Evolutionary conservation across 2,888 invertebrate genomes (phyloP).

Genomic region (Neoitamus cyanurus): DNA sequence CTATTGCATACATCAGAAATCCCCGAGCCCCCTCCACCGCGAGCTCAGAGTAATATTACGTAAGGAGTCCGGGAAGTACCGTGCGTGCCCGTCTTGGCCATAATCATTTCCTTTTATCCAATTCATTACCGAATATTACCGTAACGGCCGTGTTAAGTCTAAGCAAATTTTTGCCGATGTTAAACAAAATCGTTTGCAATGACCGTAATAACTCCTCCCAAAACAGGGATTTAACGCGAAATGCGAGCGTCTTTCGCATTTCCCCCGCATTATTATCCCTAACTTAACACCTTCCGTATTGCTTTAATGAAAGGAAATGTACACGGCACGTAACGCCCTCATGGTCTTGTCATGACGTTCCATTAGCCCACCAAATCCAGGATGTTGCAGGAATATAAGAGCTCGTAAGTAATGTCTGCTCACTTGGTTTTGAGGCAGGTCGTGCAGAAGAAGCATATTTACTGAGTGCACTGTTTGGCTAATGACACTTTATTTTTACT

Average conservation of each 20-base stretch:
- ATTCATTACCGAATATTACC: conserved; percentile 34
- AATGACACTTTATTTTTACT: not conserved
- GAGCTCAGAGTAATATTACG: not conserved
- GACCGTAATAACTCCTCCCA: not conserved
- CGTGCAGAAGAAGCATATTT: not conserved
- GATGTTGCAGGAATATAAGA: not conserved
- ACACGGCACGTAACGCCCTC: not conserved
- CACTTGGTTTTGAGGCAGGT: not conserved
- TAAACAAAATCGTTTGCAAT: conserved; percentile 7
- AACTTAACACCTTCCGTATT: not conserved
- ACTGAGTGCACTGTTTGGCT: not conserved
- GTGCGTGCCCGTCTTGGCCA: not conserved
- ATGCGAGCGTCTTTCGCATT: conserved; percentile 14
- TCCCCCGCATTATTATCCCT: not conserved
- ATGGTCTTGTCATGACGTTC: not conserved
- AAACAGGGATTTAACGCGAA: not conserved
- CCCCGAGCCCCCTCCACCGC: not conserved
- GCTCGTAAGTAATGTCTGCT: not conserved
- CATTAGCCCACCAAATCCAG: not conserved
- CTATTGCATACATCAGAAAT: not conserved
- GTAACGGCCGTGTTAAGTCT: not conserved
- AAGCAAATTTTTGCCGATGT: not conserved
- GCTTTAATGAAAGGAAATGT: conserved; percentile 18
- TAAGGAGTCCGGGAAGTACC: not conserved
- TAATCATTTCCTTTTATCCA: conserved; percentile 17